A percentile compares a stretch with the other conserved stretches of the same genome.
phyloP scores from a whole-genome alignment of 2,888 invertebrate species.

The Acanthococcus lagerstroemiae region DNA sequence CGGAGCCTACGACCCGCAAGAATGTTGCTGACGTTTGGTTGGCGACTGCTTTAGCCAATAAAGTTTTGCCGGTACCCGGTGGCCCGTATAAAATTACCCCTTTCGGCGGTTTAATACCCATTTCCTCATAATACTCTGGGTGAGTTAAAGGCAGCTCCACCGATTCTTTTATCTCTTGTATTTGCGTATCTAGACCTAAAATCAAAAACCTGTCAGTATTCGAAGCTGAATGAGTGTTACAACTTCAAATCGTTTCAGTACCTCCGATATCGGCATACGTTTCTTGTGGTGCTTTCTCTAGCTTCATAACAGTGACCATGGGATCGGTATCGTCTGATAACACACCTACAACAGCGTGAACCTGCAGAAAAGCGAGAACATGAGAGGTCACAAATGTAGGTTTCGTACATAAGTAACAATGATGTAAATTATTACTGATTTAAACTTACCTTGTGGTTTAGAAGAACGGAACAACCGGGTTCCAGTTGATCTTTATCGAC shows the following conservation, averaged over 20 bases:
- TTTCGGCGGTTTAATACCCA: constrained; percentile 99
- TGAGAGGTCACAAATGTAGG: constrained; percentile 1
- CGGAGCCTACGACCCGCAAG: constrained; percentile 96
- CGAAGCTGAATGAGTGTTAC: not conserved
- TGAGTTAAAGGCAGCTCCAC: constrained; percentile 97
- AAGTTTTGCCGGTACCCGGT: constrained; percentile 96
- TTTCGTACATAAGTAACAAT: constrained; percentile 2
- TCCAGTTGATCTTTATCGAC: constrained; percentile 99
- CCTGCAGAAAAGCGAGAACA: constrained; percentile 50
- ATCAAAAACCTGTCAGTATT: too few relatives aligned
- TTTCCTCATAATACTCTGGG: constrained; percentile 99
- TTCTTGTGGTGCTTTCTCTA: constrained; percentile 98
- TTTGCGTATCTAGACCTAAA: constrained; percentile 79
- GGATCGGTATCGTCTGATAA: constrained; percentile 99
- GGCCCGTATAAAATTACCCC: constrained; percentile 97
- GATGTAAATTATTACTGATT: not conserved
- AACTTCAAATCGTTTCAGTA: constrained; percentile 35
- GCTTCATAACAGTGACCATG: constrained; percentile 99
- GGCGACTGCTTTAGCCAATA: constrained; percentile 96
- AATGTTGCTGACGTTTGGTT: constrained; percentile 99
- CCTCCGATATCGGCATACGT: constrained; percentile 98
- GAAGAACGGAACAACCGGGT: constrained; percentile 93
- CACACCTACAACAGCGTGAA: constrained; percentile 98
- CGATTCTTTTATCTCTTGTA: constrained; percentile 96
- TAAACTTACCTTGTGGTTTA: constrained; percentile 79